Evolutionary conservation across 2,797 vertebrate species (phyloP).

Genomic region (Percopsis omiscomaycus): DNA sequence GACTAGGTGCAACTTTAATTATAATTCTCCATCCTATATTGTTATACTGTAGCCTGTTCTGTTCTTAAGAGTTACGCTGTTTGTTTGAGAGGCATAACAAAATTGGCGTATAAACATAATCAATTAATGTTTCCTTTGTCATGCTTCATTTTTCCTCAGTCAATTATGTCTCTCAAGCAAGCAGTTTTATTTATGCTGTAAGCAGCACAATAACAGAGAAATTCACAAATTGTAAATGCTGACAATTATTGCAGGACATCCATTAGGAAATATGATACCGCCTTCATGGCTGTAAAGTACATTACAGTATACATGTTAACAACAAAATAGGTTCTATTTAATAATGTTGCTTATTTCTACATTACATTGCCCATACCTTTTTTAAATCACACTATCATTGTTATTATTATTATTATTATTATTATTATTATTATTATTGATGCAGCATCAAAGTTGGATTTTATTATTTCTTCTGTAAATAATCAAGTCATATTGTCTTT

Average conservation of each 20-base stretch:
- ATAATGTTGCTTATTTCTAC: too few species aligned
- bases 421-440: too few species aligned
- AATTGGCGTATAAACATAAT: too few species aligned
- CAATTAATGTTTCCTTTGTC: not conserved
- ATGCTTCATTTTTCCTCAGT: not conserved
- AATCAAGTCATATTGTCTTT: slow-evolving; percentile 37
- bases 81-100: not conserved
- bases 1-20: not conserved
- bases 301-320: too few species aligned
- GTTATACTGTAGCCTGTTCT: not conserved
- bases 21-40: not conserved
- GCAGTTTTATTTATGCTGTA: not conserved
- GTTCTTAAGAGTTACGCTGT: not conserved
- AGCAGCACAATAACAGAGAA: not conserved
- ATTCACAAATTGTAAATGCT: too few species aligned
- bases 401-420: too few species aligned
- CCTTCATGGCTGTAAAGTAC: too few species aligned
- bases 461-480: not conserved
- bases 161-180: not conserved
- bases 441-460: slow-evolving; percentile 5
- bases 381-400: too few species aligned
- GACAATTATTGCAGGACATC: too few species aligned
- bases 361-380: too few species aligned
- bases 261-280: too few species aligned
- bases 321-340: too few species aligned